Evolutionary conservation across 2,113 vertebrate species (phyloP).

Genomic region (Sakesphorus luctuosus): DNA sequence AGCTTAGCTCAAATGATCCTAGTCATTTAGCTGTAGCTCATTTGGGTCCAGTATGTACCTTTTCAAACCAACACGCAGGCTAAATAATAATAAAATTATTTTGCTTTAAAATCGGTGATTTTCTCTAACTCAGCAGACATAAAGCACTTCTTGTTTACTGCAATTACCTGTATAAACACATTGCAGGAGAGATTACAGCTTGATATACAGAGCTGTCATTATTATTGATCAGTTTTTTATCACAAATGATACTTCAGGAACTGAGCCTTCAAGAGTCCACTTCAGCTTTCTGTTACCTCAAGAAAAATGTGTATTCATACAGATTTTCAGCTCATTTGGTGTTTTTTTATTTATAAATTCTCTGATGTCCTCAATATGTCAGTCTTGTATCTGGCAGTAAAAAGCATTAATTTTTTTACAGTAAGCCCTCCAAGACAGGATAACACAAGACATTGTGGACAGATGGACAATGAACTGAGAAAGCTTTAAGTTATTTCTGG

Average conservation of each 20-base stretch:
- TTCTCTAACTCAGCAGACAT: neutral
- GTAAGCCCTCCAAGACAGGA: neutral
- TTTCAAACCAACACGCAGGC: neutral
- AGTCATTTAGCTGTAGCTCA: neutral
- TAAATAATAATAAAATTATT: neutral
- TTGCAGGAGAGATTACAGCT: neutral
- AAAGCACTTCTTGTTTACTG: neutral
- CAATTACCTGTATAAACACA: neutral
- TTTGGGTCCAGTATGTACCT: neutral
- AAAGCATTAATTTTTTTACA: neutral
- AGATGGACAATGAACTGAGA: neutral
- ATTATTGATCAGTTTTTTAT: neutral
- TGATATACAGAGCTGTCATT: neutral
- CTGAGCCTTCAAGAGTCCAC: neutral
- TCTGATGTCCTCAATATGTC: neutral
- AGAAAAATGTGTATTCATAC: neutral
- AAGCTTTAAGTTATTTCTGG: constrained; percentile 11
- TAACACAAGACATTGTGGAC: neutral
- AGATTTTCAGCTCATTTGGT: neutral
- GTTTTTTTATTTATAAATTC: neutral
- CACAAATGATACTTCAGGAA: neutral
- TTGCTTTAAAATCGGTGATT: neutral
- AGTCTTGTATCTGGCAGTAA: neutral
- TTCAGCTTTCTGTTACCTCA: neutral
- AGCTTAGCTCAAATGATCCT: neutral